phyloP scores from a whole-genome alignment of 2,888 invertebrate genomes.

The Panzeria rudis region DNA sequence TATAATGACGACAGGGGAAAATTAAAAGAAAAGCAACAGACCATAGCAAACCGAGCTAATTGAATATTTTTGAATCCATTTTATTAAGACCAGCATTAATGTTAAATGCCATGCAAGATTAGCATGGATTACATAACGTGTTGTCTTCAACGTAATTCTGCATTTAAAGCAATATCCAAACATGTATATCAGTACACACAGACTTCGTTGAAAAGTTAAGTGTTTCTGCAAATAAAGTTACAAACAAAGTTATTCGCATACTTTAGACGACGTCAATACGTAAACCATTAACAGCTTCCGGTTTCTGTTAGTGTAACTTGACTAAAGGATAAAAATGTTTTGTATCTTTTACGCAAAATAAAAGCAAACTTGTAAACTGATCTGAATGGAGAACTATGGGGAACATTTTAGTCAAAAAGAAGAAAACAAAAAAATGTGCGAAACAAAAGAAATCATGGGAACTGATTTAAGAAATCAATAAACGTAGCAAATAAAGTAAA shows the following conservation, averaged over 20 bases:
- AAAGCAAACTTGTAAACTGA: constrained; percentile 16
- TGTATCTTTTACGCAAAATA: neutral
- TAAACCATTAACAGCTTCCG: constrained; percentile 34
- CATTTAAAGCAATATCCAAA: neutral
- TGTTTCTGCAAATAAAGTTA: neutral
- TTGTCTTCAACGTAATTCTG: neutral
- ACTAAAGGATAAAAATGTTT: neutral
- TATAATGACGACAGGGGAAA: neutral
- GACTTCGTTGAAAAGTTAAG: constrained; percentile 40
- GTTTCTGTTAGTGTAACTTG: constrained; percentile 2
- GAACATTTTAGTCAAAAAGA: neutral
- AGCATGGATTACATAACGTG: constrained; percentile 15
- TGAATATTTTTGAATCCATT: constrained; percentile 56
- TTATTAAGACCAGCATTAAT: constrained; percentile 9
- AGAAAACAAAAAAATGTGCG: neutral
- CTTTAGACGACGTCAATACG: constrained; percentile 18
- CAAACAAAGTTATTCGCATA: neutral
- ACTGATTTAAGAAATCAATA: neutral
- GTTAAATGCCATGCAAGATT: constrained; percentile 26
- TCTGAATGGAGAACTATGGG: neutral
- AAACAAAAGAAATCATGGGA: neutral
- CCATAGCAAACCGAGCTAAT: constrained; percentile 54
- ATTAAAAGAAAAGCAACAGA: constrained; percentile 21
- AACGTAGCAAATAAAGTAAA: neutral
- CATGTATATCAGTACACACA: neutral